phyloP scores from a whole-genome alignment of 2,113 vertebrate species.

The Sterrhoptilus dennistouni region DNA sequence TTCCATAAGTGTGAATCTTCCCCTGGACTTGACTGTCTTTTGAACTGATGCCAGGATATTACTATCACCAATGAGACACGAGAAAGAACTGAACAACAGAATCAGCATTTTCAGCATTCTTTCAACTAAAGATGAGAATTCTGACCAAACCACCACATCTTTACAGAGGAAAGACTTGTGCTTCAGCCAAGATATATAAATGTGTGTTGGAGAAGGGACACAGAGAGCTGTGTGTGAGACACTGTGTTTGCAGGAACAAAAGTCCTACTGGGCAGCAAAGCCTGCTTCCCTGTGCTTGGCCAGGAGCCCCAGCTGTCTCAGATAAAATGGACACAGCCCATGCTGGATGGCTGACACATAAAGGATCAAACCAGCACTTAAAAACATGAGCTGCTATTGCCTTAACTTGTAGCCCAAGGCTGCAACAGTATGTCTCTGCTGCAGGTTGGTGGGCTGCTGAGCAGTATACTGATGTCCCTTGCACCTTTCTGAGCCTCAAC shows the following conservation, averaged over 20 bases:
- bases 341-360: background rate
- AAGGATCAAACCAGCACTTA: background rate
- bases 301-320: background rate
- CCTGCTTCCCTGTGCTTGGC: background rate
- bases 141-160: background rate
- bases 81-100: background rate
- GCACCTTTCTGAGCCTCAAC: background rate
- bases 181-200: constrained; percentile 31
- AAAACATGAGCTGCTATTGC: background rate
- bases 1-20: background rate
- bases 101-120: background rate
- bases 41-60: background rate
- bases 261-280: background rate
- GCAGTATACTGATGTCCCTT: background rate
- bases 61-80: background rate
- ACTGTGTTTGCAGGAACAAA: background rate
- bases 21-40: background rate
- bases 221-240: background rate
- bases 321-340: background rate
- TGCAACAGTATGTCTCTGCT: background rate
- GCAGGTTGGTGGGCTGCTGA: background rate
- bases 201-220: background rate
- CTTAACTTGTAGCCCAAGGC: background rate
- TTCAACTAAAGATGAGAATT: background rate
- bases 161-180: background rate